Percentiles rank a stretch among this genome's conserved stretches.
These are phyloP conservation scores for Turdus rufiventris DNA, from an alignment of 2,113 vertebrate genomes.

Conservation along the genomic window DNA sequence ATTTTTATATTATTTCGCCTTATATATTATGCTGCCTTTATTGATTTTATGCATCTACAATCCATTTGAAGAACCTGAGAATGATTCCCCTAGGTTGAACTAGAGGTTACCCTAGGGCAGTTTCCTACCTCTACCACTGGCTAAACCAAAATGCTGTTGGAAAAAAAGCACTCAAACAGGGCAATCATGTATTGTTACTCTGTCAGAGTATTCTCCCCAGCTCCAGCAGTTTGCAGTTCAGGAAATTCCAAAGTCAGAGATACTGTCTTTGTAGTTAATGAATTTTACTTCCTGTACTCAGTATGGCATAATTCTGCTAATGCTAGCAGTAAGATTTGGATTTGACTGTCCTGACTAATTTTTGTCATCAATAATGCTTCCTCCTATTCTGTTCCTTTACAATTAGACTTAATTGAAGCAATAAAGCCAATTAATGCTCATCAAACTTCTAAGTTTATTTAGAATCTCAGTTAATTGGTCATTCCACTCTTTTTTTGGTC, in stretches of 20 bases:
- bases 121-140: background rate
- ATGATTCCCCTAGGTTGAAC: background rate
- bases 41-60: background rate
- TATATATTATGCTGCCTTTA: background rate
- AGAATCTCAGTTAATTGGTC: background rate
- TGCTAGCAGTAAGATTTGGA: background rate
- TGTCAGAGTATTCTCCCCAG: background rate
- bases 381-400: background rate
- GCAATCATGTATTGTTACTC: background rate
- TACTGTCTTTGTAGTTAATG: slow-evolving; percentile 30
- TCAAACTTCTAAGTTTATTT: background rate
- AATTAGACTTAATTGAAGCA: background rate
- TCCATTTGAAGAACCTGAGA: background rate
- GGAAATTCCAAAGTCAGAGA: slow-evolving; percentile 46
- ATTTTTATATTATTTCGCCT: background rate
- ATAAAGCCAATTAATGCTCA: background rate
- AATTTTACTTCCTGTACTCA: slow-evolving; percentile 35
- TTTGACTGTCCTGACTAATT: slow-evolving; percentile 9
- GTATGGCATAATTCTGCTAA: background rate
- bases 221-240: slow-evolving; percentile 37
- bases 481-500: background rate
- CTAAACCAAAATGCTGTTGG: background rate
- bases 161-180: background rate
- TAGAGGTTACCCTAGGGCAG: background rate
- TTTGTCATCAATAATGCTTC: background rate